Evolutionary conservation across 2,113 vertebrate genomes (phyloP).

Genomic region (Tetrax tetrax): DNA sequence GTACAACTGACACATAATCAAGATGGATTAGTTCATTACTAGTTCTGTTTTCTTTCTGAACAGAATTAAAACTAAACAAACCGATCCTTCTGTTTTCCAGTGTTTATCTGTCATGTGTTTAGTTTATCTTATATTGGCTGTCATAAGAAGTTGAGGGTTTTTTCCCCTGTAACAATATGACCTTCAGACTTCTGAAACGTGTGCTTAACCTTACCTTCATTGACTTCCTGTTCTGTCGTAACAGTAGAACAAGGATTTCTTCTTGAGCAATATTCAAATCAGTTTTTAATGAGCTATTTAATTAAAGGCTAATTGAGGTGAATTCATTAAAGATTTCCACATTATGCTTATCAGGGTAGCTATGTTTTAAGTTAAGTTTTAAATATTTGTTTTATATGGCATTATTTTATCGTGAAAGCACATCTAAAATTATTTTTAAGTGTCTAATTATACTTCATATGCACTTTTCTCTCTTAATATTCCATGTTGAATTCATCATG

Average conservation of each 20-base stretch:
- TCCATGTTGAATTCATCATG: conserved; percentile 24
- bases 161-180: conserved; percentile 41
- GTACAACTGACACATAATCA: not conserved
- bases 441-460: conserved; percentile 57
- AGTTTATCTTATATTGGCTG: not conserved
- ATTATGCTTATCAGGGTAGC: conserved; percentile 76
- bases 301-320: conserved; percentile 91
- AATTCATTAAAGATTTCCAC: conserved; percentile 85
- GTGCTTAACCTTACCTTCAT: conserved; percentile 75
- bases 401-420: conserved; percentile 79
- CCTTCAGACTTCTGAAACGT: conserved; percentile 64
- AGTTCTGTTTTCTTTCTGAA: not conserved
- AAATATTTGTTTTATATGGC: conserved; percentile 75
- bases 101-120: not conserved
- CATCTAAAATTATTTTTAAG: conserved; percentile 73
- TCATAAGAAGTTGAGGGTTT: not conserved
- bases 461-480: conserved; percentile 27
- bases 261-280: conserved; percentile 78
- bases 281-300: conserved; percentile 86
- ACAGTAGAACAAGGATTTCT: conserved; percentile 74
- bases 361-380: conserved; percentile 79
- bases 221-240: conserved; percentile 74
- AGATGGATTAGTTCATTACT: not conserved
- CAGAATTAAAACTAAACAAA: not conserved
- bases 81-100: fast-evolving